phyloP scores from a whole-genome alignment of 2,888 invertebrate genomes.

The Melanostoma mellinum region DNA sequence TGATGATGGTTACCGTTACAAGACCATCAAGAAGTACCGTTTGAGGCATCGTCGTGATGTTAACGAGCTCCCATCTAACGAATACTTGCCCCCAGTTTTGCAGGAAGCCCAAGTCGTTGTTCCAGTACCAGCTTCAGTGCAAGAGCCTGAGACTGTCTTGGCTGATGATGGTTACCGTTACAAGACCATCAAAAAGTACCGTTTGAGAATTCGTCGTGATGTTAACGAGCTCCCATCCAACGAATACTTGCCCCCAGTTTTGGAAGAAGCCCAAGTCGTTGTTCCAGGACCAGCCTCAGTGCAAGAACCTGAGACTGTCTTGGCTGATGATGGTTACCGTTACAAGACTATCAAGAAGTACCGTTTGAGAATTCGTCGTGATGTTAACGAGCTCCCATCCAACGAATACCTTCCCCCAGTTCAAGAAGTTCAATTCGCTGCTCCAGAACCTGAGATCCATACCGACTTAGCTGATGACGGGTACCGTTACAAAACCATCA shows the following conservation, averaged over 20 bases:
- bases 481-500: constrained; percentile 64
- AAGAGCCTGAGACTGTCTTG: constrained; percentile 45
- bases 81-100: constrained; percentile 73
- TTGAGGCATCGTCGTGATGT: constrained; percentile 76
- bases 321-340: constrained; percentile 79
- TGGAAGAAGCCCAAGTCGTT: constrained; percentile 65
- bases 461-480: constrained; percentile 49
- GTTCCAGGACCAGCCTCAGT: too few species aligned
- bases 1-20: constrained; percentile 76
- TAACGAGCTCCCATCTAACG: constrained; percentile 74
- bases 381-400: constrained; percentile 76
- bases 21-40: constrained; percentile 75
- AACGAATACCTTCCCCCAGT: constrained; percentile 73
- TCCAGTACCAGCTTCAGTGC: constrained; percentile 16
- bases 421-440: constrained; percentile 48
- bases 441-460: constrained; percentile 38
- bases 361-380: constrained; percentile 77
- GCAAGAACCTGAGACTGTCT: constrained; percentile 59
- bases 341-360: constrained; percentile 79
- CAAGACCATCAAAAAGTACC: constrained; percentile 76
- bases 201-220: constrained; percentile 75
- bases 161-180: constrained; percentile 75
- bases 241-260: constrained; percentile 74
- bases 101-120: constrained; percentile 63
- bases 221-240: constrained; percentile 75